Conservation (phyloP, 2,888 invertebrate species). For the Stomorhina lunata region DNA sequence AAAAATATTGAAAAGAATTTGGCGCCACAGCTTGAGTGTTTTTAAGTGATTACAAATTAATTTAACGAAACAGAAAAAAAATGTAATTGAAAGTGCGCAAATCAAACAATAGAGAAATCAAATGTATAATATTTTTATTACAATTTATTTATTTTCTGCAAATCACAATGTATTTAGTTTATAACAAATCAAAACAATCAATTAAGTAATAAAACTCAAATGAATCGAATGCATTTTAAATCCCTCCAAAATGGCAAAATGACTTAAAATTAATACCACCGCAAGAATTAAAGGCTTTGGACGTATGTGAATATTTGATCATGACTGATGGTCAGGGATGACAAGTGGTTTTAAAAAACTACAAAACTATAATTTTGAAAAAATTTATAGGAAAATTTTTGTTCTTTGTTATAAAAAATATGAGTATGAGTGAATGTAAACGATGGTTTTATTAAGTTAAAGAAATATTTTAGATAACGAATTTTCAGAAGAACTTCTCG, state of each 20-base stretch:
- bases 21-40: slow-evolving; percentile 75
- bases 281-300: slow-evolving; percentile 46
- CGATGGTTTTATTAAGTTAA: too few species aligned
- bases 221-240: slow-evolving; percentile 73
- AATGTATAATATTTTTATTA: slow-evolving; percentile 57
- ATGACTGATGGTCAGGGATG: slow-evolving; percentile 18
- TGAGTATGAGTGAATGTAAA: too few species aligned
- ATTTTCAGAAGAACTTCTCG: too few species aligned
- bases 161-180: slow-evolving; percentile 3
- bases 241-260: slow-evolving; percentile 69
- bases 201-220: slow-evolving; percentile 64
- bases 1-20: slow-evolving; percentile 38
- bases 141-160: slow-evolving; percentile 11
- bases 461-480: too few species aligned
- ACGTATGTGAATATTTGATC: slow-evolving; percentile 44
- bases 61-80: slow-evolving; percentile 36
- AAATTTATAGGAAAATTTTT: too few species aligned
- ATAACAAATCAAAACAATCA: slow-evolving; percentile 48
- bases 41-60: slow-evolving; percentile 72
- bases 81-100: slow-evolving; percentile 71
- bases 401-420: too few species aligned
- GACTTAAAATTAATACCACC: slow-evolving; percentile 59
- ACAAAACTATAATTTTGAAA: too few species aligned
- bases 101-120: slow-evolving; percentile 46
- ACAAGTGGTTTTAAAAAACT: not conserved